These are phyloP conservation scores for Microplitis mediator DNA, from an alignment of 1,140 invertebrate genomes.

Conservation along the genomic window DNA sequence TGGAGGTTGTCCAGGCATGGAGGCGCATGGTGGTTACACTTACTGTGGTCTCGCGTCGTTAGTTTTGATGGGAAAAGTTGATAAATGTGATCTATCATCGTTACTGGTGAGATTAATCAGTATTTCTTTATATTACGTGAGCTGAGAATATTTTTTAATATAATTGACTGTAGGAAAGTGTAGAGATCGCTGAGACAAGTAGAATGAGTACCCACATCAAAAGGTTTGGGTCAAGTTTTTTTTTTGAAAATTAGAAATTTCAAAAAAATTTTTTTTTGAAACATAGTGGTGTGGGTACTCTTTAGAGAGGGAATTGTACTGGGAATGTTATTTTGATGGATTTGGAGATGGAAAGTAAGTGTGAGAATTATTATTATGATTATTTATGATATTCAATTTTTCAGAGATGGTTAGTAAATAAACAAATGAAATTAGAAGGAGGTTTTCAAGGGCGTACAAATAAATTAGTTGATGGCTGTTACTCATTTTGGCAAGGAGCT, in stretches of 20 bases:
- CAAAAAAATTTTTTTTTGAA: no score
- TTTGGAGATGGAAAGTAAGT: no score
- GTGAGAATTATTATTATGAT: neutral
- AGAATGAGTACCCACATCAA: no score
- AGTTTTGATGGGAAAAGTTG: constrained; percentile 79
- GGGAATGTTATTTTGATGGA: no score
- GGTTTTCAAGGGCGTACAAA: constrained; percentile 96
- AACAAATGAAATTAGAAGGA: constrained; percentile 89
- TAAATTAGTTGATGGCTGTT: constrained; percentile 98
- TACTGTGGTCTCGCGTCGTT: constrained; percentile 94
- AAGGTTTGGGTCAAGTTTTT: no score
- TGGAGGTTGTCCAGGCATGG: constrained; percentile 90
- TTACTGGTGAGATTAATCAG: constrained; percentile 69
- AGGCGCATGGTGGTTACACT: constrained; percentile 98
- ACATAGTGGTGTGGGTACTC: no score
- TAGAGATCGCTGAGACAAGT: no score
- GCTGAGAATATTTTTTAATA: no score
- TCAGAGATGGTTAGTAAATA: constrained; percentile 83
- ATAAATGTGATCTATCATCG: constrained; percentile 78
- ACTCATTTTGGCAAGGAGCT: constrained; percentile 98
- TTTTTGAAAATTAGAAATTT: no score
- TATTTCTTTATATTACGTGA: neutral
- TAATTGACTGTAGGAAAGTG: no score
- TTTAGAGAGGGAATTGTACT: no score
- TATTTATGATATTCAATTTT: constrained; percentile 35